Conservation (phyloP, 1,140 invertebrate species). For the Thaumetopoea pityocampa region DNA sequence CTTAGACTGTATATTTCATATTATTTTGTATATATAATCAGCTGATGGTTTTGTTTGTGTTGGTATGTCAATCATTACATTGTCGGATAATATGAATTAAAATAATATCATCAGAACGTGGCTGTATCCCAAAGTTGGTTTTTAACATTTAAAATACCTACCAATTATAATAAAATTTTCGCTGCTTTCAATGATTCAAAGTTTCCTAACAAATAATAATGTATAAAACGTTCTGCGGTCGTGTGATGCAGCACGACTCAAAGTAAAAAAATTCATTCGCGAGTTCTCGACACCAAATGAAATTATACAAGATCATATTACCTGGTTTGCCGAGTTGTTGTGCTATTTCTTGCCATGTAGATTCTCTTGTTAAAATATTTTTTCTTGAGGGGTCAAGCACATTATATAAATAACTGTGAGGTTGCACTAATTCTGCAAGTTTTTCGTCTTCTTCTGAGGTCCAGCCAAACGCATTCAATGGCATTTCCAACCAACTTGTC, state of each 20-base stretch:
- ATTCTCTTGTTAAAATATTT: constrained; percentile 56
- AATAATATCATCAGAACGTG: too few species aligned
- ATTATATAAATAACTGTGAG: constrained; percentile 54
- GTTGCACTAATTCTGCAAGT: constrained; percentile 56
- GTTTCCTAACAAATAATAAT: neutral
- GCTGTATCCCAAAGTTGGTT: too few species aligned
- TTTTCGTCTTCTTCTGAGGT: constrained; percentile 55
- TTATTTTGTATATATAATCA: too few species aligned
- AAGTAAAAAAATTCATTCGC: neutral
- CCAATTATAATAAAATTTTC: neutral
- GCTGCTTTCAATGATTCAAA: neutral
- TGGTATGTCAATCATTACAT: too few species aligned
- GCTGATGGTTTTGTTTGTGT: too few species aligned
- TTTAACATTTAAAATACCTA: too few species aligned
- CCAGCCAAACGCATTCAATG: constrained; percentile 60
- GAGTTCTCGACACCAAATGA: constrained; percentile 12
- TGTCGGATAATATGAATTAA: too few species aligned
- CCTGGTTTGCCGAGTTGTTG: constrained; percentile 55
- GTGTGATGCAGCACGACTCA: constrained; percentile 39
- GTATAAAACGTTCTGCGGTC: constrained; percentile 32
- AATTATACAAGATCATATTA: too few species aligned
- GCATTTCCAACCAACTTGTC: constrained; percentile 43
- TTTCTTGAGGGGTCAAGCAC: constrained; percentile 56
- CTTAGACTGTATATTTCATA: too few species aligned
- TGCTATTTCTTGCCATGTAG: constrained; percentile 62